Percentiles rank a stretch among this genome's conserved stretches.
Evolutionary conservation across 1,140 invertebrate species (phyloP).

Genomic region (Bombus terrestris): DNA sequence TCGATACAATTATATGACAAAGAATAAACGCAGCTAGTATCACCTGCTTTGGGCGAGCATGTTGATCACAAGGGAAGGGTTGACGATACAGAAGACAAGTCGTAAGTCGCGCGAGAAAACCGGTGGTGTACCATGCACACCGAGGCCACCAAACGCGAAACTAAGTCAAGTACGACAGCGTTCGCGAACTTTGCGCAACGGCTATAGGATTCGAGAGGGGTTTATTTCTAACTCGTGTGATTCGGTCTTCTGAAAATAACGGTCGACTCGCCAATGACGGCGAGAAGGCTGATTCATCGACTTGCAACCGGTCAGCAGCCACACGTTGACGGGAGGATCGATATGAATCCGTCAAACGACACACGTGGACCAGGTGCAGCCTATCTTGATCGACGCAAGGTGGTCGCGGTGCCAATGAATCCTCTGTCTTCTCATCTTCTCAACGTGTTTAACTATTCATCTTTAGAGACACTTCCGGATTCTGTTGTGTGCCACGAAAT

Average conservation of each 20-base stretch:
- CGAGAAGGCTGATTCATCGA: conserved; percentile 62
- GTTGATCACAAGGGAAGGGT: not conserved
- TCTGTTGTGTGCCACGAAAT: too few relatives aligned
- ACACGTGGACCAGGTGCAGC: conserved; percentile 18
- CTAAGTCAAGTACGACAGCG: conserved; percentile 74
- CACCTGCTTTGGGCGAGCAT: conserved; percentile 70
- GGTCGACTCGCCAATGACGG: conserved; percentile 53
- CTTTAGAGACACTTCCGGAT: not conserved
- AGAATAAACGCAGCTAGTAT: not conserved
- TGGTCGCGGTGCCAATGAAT: conserved; percentile 29
- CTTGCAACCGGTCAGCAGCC: conserved; percentile 36
- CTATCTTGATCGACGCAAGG: conserved; percentile 57
- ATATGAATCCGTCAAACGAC: conserved; percentile 8
- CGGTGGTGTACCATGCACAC: conserved; percentile 47
- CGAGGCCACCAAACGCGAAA: conserved; percentile 70
- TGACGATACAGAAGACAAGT: conserved; percentile 5
- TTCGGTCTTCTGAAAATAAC: conserved; percentile 77
- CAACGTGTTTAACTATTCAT: not conserved
- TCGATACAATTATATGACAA: not conserved
- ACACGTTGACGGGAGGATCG: conserved; percentile 22
- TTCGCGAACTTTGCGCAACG: conserved; percentile 69
- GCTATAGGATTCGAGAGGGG: conserved; percentile 48
- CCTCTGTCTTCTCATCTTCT: not conserved
- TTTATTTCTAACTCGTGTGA: conserved; percentile 76
- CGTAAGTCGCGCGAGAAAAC: conserved; percentile 14